phyloP scores from a whole-genome alignment of 1,140 invertebrate genomes.

The Diorhabda elongata region DNA sequence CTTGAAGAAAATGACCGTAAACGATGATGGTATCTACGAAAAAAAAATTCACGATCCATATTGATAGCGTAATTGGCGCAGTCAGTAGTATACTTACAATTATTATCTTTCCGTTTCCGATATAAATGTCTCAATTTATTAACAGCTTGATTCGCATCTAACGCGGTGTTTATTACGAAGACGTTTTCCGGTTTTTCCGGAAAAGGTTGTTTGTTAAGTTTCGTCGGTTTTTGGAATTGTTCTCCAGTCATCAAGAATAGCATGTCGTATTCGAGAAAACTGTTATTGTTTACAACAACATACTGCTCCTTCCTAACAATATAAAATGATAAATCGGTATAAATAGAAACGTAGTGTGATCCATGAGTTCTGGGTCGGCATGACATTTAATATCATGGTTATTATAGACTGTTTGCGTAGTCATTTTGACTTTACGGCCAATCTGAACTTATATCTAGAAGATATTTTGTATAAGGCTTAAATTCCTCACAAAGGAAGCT shows the following conservation, averaged over 20 bases:
- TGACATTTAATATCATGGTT: too few relatives aligned
- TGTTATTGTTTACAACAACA: slow-evolving; percentile 52
- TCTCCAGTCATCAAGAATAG: slow-evolving; percentile 57
- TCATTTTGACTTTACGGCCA: too few relatives aligned
- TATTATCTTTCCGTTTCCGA: slow-evolving; percentile 15
- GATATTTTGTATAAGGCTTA: too few relatives aligned
- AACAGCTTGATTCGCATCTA: slow-evolving; percentile 48
- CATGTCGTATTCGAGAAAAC: slow-evolving; percentile 57
- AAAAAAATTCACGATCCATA: background rate
- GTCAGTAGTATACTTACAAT: slow-evolving; percentile 19
- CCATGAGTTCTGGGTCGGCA: too few relatives aligned
- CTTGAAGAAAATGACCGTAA: slow-evolving; percentile 59
- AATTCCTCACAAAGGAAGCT: too few relatives aligned
- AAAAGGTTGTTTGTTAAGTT: slow-evolving; percentile 43
- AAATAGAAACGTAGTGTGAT: too few relatives aligned
- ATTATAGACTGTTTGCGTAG: too few relatives aligned
- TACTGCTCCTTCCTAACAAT: slow-evolving; percentile 53
- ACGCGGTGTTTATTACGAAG: slow-evolving; percentile 55
- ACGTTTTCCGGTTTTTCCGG: slow-evolving; percentile 54
- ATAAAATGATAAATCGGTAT: too few relatives aligned
- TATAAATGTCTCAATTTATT: slow-evolving; percentile 47
- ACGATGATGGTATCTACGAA: slow-evolving; percentile 52
- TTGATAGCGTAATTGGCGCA: background rate
- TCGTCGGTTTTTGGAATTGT: slow-evolving; percentile 55
- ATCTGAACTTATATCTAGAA: too few relatives aligned